These are phyloP conservation scores for Rhopalosiphum maidis DNA, from an alignment of 1,140 invertebrate genomes.

Conservation along the genomic window DNA sequence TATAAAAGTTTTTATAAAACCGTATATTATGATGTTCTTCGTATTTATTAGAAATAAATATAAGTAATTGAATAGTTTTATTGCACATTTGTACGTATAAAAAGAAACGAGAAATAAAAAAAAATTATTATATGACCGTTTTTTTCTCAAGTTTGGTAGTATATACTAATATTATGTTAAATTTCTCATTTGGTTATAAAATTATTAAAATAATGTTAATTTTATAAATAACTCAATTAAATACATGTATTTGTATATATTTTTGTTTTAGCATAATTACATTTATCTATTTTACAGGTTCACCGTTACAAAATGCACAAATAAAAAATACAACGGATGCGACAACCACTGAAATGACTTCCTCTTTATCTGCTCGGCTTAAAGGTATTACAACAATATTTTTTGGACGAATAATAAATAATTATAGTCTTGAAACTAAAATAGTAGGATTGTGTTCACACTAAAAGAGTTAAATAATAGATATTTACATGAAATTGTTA, in stretches of 20 bases:
- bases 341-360: conserved; percentile 14
- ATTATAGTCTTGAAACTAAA: not conserved
- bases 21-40: not conserved
- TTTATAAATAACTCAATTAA: not conserved
- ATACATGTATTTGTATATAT: not conserved
- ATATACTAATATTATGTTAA: not conserved
- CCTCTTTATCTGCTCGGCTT: not conserved
- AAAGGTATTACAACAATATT: conserved; percentile 24
- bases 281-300: conserved; percentile 26
- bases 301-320: not conserved
- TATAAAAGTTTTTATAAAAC: not conserved
- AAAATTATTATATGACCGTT: not conserved
- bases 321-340: not conserved
- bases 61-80: not conserved
- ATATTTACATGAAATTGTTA: not conserved
- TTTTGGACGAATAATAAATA: not conserved
- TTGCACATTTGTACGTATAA: not conserved
- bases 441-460: not conserved
- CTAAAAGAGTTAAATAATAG: not conserved
- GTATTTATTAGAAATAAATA: not conserved
- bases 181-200: not conserved
- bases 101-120: not conserved
- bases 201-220: not conserved
- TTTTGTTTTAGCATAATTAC: not conserved
- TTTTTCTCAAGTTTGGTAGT: not conserved